These are phyloP conservation scores for Myrmecophaga tridactyla DNA, from an alignment of 2,113 vertebrate genomes.

Conservation along the genomic window DNA sequence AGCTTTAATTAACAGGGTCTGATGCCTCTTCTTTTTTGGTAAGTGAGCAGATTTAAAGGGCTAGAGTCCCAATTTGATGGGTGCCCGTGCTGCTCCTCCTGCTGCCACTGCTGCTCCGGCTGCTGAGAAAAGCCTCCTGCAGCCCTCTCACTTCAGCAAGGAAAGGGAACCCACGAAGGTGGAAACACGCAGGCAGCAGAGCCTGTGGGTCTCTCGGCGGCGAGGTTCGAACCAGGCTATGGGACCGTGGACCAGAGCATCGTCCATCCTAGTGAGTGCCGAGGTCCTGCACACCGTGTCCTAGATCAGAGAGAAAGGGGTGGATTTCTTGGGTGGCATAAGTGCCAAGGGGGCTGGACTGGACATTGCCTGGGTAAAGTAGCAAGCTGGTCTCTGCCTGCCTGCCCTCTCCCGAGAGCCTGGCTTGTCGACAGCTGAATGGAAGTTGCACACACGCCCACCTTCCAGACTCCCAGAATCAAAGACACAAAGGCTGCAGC, in stretches of 20 bases:
- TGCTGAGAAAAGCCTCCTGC: slow-evolving; percentile 39
- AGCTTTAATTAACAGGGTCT: slow-evolving; percentile 85
- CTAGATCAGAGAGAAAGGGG: neutral
- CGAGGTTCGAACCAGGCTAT: neutral
- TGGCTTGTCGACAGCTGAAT: neutral
- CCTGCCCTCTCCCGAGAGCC: neutral
- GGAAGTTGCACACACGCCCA: neutral
- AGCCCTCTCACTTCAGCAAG: neutral
- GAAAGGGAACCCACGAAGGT: neutral
- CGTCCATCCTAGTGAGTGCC: neutral
- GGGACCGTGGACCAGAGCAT: neutral
- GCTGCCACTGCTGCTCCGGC: slow-evolving; percentile 4
- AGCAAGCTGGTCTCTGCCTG: neutral
- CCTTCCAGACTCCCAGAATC: neutral
- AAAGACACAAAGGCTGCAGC: neutral
- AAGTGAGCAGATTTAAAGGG: slow-evolving; percentile 85
- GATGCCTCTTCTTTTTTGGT: slow-evolving; percentile 82
- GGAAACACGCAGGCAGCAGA: neutral
- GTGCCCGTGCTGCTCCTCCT: slow-evolving; percentile 41
- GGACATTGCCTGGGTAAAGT: neutral
- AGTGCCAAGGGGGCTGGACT: neutral
- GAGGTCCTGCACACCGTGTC: neutral
- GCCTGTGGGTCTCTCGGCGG: accelerated
- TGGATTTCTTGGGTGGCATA: neutral
- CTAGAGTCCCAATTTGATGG: slow-evolving; percentile 83